Evolutionary conservation across 92 coral and sea anemone genomes (phyloP), one percentile per base, ranked within the genome.

Genomic region (Plumapathes pennacea): DNA sequence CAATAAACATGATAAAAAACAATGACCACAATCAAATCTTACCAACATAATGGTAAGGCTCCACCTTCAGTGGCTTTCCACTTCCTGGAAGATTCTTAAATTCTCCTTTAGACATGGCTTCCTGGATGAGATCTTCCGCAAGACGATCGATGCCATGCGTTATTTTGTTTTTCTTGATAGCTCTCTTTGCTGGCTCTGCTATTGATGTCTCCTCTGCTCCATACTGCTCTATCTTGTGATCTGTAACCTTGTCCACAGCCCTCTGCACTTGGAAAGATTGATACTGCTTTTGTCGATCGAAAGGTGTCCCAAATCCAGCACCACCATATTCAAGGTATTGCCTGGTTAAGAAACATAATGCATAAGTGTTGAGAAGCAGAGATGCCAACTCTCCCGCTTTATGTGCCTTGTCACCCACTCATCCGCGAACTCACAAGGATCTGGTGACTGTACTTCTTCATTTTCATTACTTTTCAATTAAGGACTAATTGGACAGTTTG

Each of bases 71-170:
- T 2, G 95, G 95, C 26, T 86, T 82, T 55, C 95, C 95, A 34
- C 81, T 82, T 19, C 95, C 95, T 11, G 95, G 71, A 41, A 86
- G 49, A 60, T 86, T 74, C 44, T 71, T 54, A 29, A 86, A 86
- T 64, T 86, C 95, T 32, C 95, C 95, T 61, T 82, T 86, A 4
- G 95, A 86, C 85, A 86, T 86, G 23, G 95, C 75, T 25, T 86
- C 95, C 54, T 86, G 95, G 38, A 86, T 82, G 29, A 86, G 81
- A 32, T 86, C 95, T 37, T 86, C 95, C 1, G 82, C 95, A 46
- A 86, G 70, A 31, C 95, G 68, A 34, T 87, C 96, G 44, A 87
- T 87, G 11, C 80, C 96, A 31, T 85, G 78, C 25, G 96, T 77
- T 56, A 83, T 64, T 74, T 72, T 87, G 8, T 76, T 50, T 40